Conservation (phyloP, 2,888 invertebrate species). For the Pandemis corylana region DNA sequence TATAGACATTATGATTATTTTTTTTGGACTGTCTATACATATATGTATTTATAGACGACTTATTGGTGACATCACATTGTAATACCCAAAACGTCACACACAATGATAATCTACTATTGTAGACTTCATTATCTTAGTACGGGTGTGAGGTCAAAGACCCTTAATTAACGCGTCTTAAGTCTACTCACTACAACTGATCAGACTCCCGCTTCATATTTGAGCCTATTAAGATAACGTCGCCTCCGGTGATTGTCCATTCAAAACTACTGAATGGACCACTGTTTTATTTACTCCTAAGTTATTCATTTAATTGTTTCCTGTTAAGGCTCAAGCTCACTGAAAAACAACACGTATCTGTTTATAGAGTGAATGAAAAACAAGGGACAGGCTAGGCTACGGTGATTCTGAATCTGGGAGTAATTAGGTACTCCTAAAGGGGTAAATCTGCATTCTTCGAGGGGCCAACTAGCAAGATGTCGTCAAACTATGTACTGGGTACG, state of each 20-base stretch:
- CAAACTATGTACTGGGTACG: no score
- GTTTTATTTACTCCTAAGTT: neutral
- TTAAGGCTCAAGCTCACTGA: neutral
- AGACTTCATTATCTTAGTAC: neutral
- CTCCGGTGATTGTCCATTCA: conserved; percentile 15
- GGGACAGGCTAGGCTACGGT: no score
- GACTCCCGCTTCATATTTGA: conserved; percentile 12
- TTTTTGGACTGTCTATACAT: no score
- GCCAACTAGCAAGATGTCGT: no score
- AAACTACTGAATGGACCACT: neutral
- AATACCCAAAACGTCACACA: no score
- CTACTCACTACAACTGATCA: neutral
- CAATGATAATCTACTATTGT: neutral
- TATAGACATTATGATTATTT: no score
- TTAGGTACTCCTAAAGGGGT: no score
- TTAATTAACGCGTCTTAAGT: neutral
- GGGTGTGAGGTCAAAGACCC: conserved; percentile 6
- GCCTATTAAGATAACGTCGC: conserved; percentile 13
- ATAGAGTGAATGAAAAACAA: no score
- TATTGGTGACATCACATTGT: no score
- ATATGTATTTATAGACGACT: no score
- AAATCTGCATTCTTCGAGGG: no score
- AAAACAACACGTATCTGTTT: neutral
- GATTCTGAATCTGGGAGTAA: no score
- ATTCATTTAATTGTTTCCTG: neutral